Evolutionary conservation across 2,888 invertebrate genomes (phyloP), one percentile per base, ranked within the genome.

Genomic region (Dioctria linearis): DNA sequence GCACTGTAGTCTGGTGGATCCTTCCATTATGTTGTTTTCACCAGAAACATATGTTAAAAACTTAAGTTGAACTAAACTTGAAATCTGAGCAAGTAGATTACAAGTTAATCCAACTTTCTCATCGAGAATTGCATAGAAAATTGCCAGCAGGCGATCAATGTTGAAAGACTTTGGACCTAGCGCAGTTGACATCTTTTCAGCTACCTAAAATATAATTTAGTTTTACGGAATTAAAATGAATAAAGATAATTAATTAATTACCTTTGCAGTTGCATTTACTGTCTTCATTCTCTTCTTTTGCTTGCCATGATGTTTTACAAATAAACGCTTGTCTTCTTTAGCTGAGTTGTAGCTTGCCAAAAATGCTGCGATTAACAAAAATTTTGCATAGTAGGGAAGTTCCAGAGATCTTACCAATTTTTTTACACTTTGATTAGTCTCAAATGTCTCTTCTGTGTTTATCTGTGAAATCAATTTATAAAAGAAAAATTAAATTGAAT

Each of bases 331-430:
- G 87, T 98, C 98, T 84, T 95, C 94, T 84, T 95, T 95, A 0
- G 95, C 92, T 2, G 97, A 95, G 88, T 98, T 98, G 87, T 97
- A 96, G 49, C 98, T 98, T 0, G 98, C 98, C 82, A 98, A 90
- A 87, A 96, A 98, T 0, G 97, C 95, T 5, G 98, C 96, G 42
- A 98, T 95, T 3, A 98, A 90, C 51, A 98, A 90, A 87, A 93
- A 97, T 88, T 98, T 98, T 0, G 96, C 95, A 88, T 96, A 97
- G 86, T 93, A 96, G 0, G 98, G 98, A 3, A 98, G 86, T 85
- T 96, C 95, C 49, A 95, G 91, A 76, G 93, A 93, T 83, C 92
- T 92, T 0, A 92, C 93, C 84, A 93, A 89, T 43, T 90, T 90
- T 82, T 90, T 91, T 9, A 91, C 90, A 39, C 85, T 87, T 61